These are phyloP conservation scores for Catharus fuscescens DNA, from an alignment of 2,113 vertebrate species.

Conservation along the genomic window DNA sequence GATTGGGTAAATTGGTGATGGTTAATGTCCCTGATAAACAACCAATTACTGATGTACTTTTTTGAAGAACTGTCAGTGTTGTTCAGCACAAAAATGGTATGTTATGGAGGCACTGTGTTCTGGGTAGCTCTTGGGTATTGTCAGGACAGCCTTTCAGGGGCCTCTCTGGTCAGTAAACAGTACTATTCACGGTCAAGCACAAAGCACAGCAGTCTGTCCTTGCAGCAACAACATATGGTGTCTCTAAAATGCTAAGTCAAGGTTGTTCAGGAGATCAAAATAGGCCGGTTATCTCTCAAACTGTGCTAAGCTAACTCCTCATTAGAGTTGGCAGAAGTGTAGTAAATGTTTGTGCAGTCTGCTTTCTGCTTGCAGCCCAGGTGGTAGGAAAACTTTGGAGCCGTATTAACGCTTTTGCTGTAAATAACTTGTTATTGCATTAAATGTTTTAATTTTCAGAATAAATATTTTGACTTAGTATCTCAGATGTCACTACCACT, in stretches of 20 bases:
- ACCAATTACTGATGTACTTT: background rate
- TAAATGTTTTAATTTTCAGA: background rate
- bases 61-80: background rate
- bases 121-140: background rate
- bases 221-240: slow-evolving; percentile 24
- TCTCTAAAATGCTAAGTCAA: background rate
- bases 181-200: background rate
- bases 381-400: background rate
- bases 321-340: background rate
- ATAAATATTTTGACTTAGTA: background rate
- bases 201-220: background rate
- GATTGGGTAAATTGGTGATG: background rate
- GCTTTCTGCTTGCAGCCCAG: background rate
- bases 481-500: background rate
- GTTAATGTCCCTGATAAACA: background rate
- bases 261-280: slow-evolving; percentile 22
- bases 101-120: background rate
- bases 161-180: background rate
- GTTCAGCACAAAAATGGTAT: background rate
- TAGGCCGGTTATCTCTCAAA: background rate
- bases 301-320: background rate
- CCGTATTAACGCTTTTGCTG: background rate
- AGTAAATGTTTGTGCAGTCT: background rate
- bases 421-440: background rate
- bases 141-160: background rate